These are phyloP conservation scores for Cavia aperea DNA, from an alignment of 2,113 vertebrate species.

Conservation along the genomic window DNA sequence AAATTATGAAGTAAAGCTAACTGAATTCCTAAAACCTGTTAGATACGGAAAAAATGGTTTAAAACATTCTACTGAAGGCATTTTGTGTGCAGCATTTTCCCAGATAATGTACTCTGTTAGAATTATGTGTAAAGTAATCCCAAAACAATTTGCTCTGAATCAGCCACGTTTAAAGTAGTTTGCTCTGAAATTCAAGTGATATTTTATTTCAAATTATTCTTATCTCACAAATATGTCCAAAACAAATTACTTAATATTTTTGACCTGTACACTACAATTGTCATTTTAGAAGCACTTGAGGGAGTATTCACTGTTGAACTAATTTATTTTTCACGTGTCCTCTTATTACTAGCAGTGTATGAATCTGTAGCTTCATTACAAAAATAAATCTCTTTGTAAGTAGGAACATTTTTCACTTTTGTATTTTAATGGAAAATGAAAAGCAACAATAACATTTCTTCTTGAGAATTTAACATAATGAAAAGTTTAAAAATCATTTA, in stretches of 20 bases:
- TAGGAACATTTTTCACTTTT: constrained; percentile 42
- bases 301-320: constrained; percentile 45
- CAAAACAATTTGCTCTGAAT: constrained; percentile 18
- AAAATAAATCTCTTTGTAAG: constrained; percentile 38
- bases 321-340: constrained; percentile 57
- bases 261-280: constrained; percentile 45
- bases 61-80: background rate
- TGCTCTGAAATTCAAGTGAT: constrained; percentile 3
- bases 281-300: constrained; percentile 4
- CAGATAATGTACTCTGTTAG: background rate
- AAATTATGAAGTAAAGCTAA: background rate
- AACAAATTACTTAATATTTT: constrained; percentile 48
- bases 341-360: constrained; percentile 29
- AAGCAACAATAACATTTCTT: constrained; percentile 11
- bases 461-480: background rate
- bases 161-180: constrained; percentile 21
- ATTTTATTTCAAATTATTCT: constrained; percentile 31
- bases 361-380: constrained; percentile 23
- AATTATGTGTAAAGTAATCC: background rate
- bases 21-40: background rate
- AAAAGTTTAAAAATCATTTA: constrained; percentile 41
- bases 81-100: background rate
- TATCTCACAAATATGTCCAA: constrained; percentile 21
- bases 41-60: background rate
- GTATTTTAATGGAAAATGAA: constrained; percentile 43